A percentile compares a stretch with the other conserved stretches of the same genome.
Evolutionary conservation across 2,888 invertebrate species (phyloP).

Genomic region (Eueremaeus valkanovi): DNA sequence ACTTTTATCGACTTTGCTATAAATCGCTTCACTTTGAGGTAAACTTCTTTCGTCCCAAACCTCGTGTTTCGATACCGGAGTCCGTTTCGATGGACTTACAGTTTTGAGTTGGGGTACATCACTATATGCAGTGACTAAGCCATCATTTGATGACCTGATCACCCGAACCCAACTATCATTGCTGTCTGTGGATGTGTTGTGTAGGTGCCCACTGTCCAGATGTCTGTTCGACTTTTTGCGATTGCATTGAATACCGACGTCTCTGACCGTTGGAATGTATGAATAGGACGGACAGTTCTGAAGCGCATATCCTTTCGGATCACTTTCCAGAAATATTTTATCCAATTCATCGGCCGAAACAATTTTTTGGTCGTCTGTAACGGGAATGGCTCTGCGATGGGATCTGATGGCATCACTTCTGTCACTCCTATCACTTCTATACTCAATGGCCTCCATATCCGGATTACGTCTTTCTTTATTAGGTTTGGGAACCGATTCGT

Average conservation of each 20-base stretch:
- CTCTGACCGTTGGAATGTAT: constrained; percentile 26
- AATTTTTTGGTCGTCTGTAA: constrained; percentile 13
- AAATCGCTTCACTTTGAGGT: constrained; percentile 43
- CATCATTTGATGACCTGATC: constrained; percentile 45
- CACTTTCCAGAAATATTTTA: constrained; percentile 19
- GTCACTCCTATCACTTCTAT: constrained; percentile 1
- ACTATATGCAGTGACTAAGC: constrained; percentile 47
- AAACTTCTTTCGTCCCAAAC: neutral
- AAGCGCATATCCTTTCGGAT: neutral
- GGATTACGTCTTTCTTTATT: neutral
- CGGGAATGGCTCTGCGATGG: neutral
- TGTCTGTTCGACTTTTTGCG: constrained; percentile 38
- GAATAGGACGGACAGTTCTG: neutral
- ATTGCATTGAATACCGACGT: constrained; percentile 39
- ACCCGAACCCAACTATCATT: constrained; percentile 17
- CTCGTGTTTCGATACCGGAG: constrained; percentile 31
- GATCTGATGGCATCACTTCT: neutral
- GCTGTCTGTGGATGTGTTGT: constrained; percentile 21
- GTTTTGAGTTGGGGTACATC: constrained; percentile 45
- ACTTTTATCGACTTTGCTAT: constrained; percentile 47
- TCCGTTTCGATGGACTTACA: constrained; percentile 21
- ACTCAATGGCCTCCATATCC: neutral
- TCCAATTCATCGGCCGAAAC: constrained; percentile 36
- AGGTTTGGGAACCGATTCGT: constrained; percentile 25
- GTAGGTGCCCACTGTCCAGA: no score